These are phyloP conservation scores for Lasioglossum leucozonium DNA, from an alignment of 2,888 invertebrate genomes.

Conservation along the genomic window DNA sequence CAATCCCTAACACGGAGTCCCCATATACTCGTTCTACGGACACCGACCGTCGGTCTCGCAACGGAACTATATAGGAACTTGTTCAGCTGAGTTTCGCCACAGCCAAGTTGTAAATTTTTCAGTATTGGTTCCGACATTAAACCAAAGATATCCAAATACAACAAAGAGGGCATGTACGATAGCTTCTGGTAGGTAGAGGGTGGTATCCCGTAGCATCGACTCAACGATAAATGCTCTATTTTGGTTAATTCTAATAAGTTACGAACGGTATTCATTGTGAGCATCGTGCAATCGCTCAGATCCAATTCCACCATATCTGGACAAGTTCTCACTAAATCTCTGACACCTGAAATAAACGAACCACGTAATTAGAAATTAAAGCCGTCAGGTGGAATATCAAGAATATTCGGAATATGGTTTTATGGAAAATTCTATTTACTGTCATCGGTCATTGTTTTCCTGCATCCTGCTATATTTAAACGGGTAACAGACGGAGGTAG, in stretches of 20 bases:
- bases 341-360: constrained; percentile 87
- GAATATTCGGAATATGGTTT: constrained; percentile 6
- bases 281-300: constrained; percentile 92
- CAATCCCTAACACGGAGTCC: constrained; percentile 92
- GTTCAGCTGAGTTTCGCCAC: constrained; percentile 89
- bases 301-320: constrained; percentile 92
- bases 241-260: constrained; percentile 87
- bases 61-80: constrained; percentile 93
- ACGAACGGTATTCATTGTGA: constrained; percentile 88
- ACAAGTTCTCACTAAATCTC: constrained; percentile 88
- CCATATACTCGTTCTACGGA: constrained; percentile 95
- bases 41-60: constrained; percentile 95
- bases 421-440: constrained; percentile 86
- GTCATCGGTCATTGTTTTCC: constrained; percentile 90
- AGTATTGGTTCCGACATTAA: constrained; percentile 88
- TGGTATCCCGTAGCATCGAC: constrained; percentile 92
- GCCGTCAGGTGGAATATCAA: neutral
- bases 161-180: constrained; percentile 87
- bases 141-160: constrained; percentile 93
- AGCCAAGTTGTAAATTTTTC: constrained; percentile 84
- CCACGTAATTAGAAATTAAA: neutral
- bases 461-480: constrained; percentile 93
- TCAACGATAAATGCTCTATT: constrained; percentile 91
- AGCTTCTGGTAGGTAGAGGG: constrained; percentile 89
- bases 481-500: constrained; percentile 89